Base-by-base conservation (phyloP, 2,888 invertebrate genomes). In the Eupithecia insigniata region DNA sequence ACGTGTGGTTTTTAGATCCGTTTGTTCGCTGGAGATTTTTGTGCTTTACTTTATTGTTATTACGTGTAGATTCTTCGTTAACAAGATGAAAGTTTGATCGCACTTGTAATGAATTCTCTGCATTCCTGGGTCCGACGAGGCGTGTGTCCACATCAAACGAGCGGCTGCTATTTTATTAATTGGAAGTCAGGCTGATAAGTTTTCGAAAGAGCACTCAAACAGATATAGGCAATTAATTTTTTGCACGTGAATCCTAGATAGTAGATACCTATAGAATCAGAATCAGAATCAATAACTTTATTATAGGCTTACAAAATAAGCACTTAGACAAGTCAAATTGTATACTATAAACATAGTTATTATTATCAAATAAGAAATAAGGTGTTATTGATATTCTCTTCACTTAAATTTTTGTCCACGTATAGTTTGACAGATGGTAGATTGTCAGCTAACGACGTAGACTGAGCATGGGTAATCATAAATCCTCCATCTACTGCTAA, bases 31-130 rank as follows among this genome's bases (percentile, higher is more conserved):
- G 82, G 83, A 83, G 82, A 92, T 89, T 91, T 92, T 92, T 86
- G 91, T 92, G 86, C 89, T 83, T 88, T 87, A 85, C 83, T 85
- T 87, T 87, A 87, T 85, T 87, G 87, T 86, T 88, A 84, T 84
- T 86, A 86, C 85, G 85, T 87, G 85, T 83, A 85, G 86, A 89
- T 88, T 85, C 87, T 84, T 81, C 86, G 81, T 85, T 91, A 92
- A 92, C 91, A 87, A 92, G 91, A 92, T 89, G 93, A 93, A 93
- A 93, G 92, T 92, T 82, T 79, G 84, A 85, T 88, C 88, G 85
- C 89, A 89, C 87, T 87, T 86, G 84, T 87, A 88, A 89, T 88
- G 81, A 86, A 90, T 89, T 84, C 87, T 84, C 77, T 75, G 82
- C 87, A 89, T 90, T 90, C 89, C 87, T 83, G 80, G 80, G 79